Conservation (phyloP, 2,888 invertebrate species). For the Argyra leucocephala region DNA sequence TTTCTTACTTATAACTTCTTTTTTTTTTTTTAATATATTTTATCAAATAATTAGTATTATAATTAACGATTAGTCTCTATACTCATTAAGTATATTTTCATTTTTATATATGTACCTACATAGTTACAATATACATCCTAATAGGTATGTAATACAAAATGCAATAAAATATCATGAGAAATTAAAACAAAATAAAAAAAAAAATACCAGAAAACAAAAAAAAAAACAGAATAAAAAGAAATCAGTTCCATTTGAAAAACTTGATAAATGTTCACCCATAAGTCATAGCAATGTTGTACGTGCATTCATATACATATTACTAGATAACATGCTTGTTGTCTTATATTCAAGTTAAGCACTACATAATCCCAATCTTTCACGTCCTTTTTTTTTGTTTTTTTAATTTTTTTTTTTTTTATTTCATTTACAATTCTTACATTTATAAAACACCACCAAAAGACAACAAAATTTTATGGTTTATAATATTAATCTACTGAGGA, state of each 20-base stretch:
- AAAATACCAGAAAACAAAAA: neutral
- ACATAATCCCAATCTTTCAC: neutral
- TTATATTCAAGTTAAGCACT: neutral
- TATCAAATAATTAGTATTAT: constrained; percentile 6
- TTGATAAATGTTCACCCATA: constrained; percentile 1
- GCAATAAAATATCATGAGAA: neutral
- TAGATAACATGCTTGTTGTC: neutral
- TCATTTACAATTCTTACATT: neutral
- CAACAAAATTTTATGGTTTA: neutral
- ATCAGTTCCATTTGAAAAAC: constrained; percentile 1
- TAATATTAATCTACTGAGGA: neutral
- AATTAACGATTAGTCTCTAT: neutral
- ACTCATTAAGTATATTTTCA: neutral
- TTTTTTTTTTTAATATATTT: neutral
- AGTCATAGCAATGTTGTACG: neutral
- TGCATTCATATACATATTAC: neutral
- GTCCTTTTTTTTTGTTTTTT: neutral
- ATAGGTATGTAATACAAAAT: neutral
- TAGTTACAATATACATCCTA: too few relatives aligned
- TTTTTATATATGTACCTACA: neutral
- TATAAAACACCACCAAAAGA: neutral
- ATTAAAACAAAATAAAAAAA: neutral
- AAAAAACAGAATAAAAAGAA: neutral
- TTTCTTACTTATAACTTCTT: too few relatives aligned
- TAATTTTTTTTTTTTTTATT: neutral